Conservation (phyloP, 2,113 vertebrate genomes). For the Antennarius striatus region DNA sequence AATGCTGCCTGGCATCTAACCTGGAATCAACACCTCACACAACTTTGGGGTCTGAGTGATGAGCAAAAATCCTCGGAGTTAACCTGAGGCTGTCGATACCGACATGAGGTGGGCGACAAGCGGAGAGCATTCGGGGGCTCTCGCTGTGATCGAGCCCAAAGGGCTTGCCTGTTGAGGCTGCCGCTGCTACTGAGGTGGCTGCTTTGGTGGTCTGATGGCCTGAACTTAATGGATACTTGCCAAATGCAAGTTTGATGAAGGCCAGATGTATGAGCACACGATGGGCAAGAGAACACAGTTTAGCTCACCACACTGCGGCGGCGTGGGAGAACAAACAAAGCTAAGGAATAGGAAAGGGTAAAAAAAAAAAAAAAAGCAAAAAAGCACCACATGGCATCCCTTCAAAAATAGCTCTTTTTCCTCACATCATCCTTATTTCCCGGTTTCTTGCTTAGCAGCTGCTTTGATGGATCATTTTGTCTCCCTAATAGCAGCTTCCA, state of each 20-base stretch:
- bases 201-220: slow-evolving; percentile 28
- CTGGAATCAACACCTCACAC: slow-evolving; percentile 57
- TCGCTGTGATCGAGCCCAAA: slow-evolving; percentile 47
- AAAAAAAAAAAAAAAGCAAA: background rate
- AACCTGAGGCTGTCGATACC: slow-evolving; percentile 39
- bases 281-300: slow-evolving; percentile 41
- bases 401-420: slow-evolving; percentile 68
- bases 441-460: slow-evolving; percentile 63
- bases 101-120: slow-evolving; percentile 13
- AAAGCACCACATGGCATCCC: slow-evolving; percentile 22
- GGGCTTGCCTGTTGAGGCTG: slow-evolving; percentile 43
- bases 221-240: slow-evolving; percentile 35
- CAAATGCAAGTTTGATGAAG: slow-evolving; percentile 55
- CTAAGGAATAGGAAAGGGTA: slow-evolving; percentile 10
- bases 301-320: slow-evolving; percentile 28
- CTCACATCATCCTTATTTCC: slow-evolving; percentile 61
- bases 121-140: slow-evolving; percentile 6
- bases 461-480: slow-evolving; percentile 76
- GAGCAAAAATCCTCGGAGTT: slow-evolving; percentile 29
- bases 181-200: slow-evolving; percentile 15
- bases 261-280: slow-evolving; percentile 47
- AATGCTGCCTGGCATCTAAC: slow-evolving; percentile 44
- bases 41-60: slow-evolving; percentile 48
- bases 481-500: slow-evolving; percentile 69
- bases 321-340: slow-evolving; percentile 7